phyloP scores from a whole-genome alignment of 2,888 invertebrate species.

The Pterostichus madidus region DNA sequence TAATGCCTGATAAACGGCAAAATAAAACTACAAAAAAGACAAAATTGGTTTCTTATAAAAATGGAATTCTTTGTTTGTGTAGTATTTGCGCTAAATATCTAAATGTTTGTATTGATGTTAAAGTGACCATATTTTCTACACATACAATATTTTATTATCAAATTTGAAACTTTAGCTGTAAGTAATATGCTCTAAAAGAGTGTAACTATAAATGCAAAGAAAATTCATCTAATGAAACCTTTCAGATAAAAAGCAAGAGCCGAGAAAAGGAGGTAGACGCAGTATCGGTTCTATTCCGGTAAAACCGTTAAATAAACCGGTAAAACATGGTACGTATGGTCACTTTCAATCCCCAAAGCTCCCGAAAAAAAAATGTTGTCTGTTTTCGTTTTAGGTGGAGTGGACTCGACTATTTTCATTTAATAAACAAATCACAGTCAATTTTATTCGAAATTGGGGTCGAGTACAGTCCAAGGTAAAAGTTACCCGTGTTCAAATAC shows the following conservation, averaged over 20 bases:
- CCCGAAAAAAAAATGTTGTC: slow-evolving; percentile 30
- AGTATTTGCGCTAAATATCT: slow-evolving; percentile 15
- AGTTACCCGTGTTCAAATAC: too few relatives aligned
- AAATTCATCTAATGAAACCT: slow-evolving; percentile 8
- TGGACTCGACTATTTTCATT: slow-evolving; percentile 24
- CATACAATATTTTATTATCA: not conserved
- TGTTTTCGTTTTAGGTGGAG: slow-evolving; percentile 48
- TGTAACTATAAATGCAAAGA: too few relatives aligned
- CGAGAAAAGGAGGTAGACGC: slow-evolving; percentile 30
- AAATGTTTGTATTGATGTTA: slow-evolving; percentile 1
- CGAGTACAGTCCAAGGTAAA: slow-evolving; percentile 30
- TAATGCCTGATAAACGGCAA: not conserved
- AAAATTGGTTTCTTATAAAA: slow-evolving; percentile 1
- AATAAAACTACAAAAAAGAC: too few relatives aligned
- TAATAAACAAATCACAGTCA: too few relatives aligned
- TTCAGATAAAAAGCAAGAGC: slow-evolving; percentile 47
- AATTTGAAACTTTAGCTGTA: not conserved
- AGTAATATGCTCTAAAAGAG: not conserved
- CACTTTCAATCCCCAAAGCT: slow-evolving; percentile 5
- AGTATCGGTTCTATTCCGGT: slow-evolving; percentile 38
- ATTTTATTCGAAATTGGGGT: slow-evolving; percentile 7
- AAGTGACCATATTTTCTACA: slow-evolving; percentile 39
- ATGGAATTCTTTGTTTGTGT: not conserved
- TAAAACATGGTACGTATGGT: slow-evolving; percentile 37
- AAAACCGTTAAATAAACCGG: slow-evolving; percentile 13